These are phyloP conservation scores for Parus major DNA, from an alignment of 2,113 vertebrate genomes.

Conservation along the genomic window DNA sequence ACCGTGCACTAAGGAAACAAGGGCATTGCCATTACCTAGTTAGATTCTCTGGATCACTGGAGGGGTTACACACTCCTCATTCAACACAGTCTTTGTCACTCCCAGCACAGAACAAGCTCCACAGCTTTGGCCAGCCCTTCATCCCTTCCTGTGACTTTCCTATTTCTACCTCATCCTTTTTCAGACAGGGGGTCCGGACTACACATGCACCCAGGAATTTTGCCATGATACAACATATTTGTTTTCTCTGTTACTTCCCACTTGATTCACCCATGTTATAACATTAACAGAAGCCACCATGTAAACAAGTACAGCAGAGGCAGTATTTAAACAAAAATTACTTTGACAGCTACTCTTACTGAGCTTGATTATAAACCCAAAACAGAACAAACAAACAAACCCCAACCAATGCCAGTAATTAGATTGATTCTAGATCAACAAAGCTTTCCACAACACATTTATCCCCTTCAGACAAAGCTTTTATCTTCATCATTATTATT, in stretches of 20 bases:
- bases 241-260: background rate
- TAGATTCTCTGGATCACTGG: background rate
- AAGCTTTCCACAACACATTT: background rate
- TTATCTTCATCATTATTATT: background rate
- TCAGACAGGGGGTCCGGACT: background rate
- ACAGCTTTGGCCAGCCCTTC: background rate
- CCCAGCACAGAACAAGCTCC: background rate
- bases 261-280: rapidly evolving
- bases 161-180: background rate
- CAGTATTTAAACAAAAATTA: background rate
- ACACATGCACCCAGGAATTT: background rate
- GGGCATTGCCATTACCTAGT: background rate
- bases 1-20: background rate
- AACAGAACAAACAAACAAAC: background rate
- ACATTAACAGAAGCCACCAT: background rate
- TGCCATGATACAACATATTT: background rate
- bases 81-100: background rate
- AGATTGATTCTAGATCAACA: background rate
- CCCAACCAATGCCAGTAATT: background rate
- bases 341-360: background rate
- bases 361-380: background rate
- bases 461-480: background rate
- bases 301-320: background rate
- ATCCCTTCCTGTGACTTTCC: background rate
- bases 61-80: background rate